Evolutionary conservation across 2,888 invertebrate species (phyloP).

Genomic region (Adelognathus sp.): DNA sequence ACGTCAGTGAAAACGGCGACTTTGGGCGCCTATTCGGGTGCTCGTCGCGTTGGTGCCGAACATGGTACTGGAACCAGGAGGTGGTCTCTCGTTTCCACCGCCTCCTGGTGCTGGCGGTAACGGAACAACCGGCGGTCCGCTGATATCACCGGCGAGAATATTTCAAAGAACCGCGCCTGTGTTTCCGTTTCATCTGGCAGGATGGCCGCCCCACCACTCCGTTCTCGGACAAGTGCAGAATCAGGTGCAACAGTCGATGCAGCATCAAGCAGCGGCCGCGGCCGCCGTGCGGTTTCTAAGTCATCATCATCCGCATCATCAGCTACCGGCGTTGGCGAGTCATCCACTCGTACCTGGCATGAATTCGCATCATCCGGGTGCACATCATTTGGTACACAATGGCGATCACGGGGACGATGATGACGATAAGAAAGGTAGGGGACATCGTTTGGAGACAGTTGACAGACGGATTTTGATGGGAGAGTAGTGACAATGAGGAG

Average conservation of each 20-base stretch:
- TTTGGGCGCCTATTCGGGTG: slow-evolving; percentile 45
- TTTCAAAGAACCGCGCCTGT: slow-evolving; percentile 79
- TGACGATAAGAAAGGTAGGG: slow-evolving; percentile 80
- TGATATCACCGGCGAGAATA: slow-evolving; percentile 75
- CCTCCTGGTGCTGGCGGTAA: slow-evolving; percentile 78
- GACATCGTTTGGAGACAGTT: too few relatives aligned
- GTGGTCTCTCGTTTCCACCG: slow-evolving; percentile 80
- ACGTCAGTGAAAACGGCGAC: neutral
- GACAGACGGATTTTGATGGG: too few relatives aligned
- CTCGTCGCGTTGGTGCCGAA: slow-evolving; percentile 78
- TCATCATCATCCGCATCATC: slow-evolving; percentile 79
- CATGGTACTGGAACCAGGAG: slow-evolving; percentile 80
- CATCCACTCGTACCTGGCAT: slow-evolving; percentile 77
- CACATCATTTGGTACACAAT: slow-evolving; percentile 76
- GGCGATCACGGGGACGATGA: slow-evolving; percentile 75
- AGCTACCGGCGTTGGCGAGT: slow-evolving; percentile 75
- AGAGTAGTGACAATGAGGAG: too few relatives aligned
- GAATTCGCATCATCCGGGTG: slow-evolving; percentile 73
- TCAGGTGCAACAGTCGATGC: slow-evolving; percentile 78
- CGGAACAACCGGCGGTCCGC: slow-evolving; percentile 73
- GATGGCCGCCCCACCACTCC: slow-evolving; percentile 79
- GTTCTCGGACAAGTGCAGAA: slow-evolving; percentile 78
- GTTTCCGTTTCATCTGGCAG: slow-evolving; percentile 78
- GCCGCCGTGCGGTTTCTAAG: slow-evolving; percentile 76
- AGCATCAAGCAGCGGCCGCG: slow-evolving; percentile 77